Percentiles rank a stretch among this genome's conserved stretches.
These are phyloP conservation scores for Myotis pilosus DNA, from an alignment of 2,797 vertebrate species.

Conservation along the genomic window DNA sequence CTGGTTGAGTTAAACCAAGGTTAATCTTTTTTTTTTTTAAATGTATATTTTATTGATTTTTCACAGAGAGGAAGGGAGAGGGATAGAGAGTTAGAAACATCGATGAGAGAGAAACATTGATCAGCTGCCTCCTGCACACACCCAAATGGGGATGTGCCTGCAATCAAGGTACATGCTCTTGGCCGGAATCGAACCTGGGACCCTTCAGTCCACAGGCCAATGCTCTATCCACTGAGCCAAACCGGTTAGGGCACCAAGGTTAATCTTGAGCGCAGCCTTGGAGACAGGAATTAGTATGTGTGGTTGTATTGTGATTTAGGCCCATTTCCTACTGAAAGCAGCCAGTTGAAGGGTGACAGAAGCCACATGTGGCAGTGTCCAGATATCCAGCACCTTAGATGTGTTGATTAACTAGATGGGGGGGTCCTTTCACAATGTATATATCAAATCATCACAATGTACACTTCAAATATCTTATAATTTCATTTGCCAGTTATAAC, in stretches of 20 bases:
- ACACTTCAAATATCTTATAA: neutral
- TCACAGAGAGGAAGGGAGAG: too few relatives aligned
- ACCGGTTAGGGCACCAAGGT: too few relatives aligned
- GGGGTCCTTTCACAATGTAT: neutral
- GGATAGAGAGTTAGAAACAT: too few relatives aligned
- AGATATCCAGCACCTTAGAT: slow-evolving; percentile 42
- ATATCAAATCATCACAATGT: neutral
- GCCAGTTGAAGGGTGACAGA: slow-evolving; percentile 51
- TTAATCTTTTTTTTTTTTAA: too few relatives aligned
- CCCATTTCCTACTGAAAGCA: slow-evolving; percentile 51
- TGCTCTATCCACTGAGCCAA: too few relatives aligned
- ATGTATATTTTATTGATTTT: too few relatives aligned
- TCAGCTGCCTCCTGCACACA: too few relatives aligned
- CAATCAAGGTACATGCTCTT: too few relatives aligned
- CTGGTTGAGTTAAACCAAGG: neutral
- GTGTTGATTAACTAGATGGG: neutral
- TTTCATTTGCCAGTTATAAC: neutral
- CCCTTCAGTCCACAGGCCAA: too few relatives aligned
- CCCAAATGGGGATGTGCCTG: too few relatives aligned
- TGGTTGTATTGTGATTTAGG: slow-evolving; percentile 55
- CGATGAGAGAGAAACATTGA: too few relatives aligned
- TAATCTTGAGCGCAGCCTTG: slow-evolving; percentile 12
- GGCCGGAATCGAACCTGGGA: too few relatives aligned
- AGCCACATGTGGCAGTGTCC: slow-evolving; percentile 66
- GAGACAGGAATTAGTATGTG: neutral